Base-by-base conservation (phyloP, 1,140 invertebrate genomes). In the Halesus radiatus region DNA sequence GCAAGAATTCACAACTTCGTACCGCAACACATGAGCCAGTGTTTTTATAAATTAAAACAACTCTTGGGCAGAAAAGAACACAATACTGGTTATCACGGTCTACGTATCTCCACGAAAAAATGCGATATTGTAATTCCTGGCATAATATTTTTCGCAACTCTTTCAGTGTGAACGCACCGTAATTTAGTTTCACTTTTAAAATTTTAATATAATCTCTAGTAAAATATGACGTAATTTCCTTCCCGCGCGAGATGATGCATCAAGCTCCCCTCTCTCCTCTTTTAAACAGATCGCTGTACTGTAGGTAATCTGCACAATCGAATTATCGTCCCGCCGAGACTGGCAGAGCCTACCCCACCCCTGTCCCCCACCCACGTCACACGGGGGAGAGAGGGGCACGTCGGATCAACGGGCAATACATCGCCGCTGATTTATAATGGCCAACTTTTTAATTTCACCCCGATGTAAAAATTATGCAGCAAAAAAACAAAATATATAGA, bases 281-380 rank as follows among this genome's bases (percentile, higher is more conserved):
- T 18, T 54, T 26, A 18, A 72, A 74, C 70, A 79, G 78, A 79
- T 79, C 78, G 68, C 68, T 50, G 16, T 23, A 62, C 72, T 29
- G 68, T 29, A 58, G 73, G 78, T 82, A 82, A 82, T 72, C 77
- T 58, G 78, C 73, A 60, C 77, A 82, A 82, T 82, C 81, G 78
- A 82, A 79, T 82, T 82, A 82, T 45, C 74, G 66, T 79, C 64
- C 81, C 78, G 66, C 29, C 50, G 64, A 70, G 77, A 53, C 76
- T 75, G 58, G 62, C 22, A 22, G 23, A 16, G 62, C 62, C 62
- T 66, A 29, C 26, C 62, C 26, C 22, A 66, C 26, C 29, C 62
- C 8, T 8, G 1, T 45, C 37, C 37, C 37, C 37, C 13, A 0
- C 37, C 10, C 37, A 3, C 37, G 37, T 45, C 37, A 45, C 37